Percentiles rank a stretch among this genome's conserved stretches.
phyloP scores from a whole-genome alignment of 2,888 invertebrate species.

The Rosalia funebris region DNA sequence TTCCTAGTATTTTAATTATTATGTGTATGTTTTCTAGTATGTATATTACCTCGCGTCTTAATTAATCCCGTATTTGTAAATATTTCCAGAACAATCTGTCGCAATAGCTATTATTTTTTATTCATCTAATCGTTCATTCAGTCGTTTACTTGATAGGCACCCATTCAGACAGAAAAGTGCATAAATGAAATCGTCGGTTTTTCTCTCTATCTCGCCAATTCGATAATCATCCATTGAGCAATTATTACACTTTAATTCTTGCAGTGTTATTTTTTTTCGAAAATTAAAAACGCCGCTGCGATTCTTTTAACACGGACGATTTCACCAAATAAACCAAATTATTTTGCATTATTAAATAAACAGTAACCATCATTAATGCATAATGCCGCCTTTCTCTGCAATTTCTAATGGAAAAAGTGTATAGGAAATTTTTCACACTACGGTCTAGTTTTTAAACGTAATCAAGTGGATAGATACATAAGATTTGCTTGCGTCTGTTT shows the following conservation, averaged over 20 bases:
- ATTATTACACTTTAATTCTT: not conserved
- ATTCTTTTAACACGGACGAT: slow-evolving; percentile 9
- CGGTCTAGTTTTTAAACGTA: slow-evolving; percentile 2
- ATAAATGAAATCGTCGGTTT: not conserved
- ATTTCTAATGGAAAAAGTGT: slow-evolving; percentile 5
- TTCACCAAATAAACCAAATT: slow-evolving; percentile 10
- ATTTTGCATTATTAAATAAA: slow-evolving; percentile 3
- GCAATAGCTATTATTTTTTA: too few species aligned
- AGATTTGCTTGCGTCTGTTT: not conserved
- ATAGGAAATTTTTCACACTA: slow-evolving; percentile 4
- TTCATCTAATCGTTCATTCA: too few species aligned
- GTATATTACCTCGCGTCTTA: too few species aligned
- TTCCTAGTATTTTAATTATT: too few species aligned
- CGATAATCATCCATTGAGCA: not conserved
- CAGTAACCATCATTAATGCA: slow-evolving; percentile 3
- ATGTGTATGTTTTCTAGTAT: too few species aligned
- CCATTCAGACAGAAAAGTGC: not conserved
- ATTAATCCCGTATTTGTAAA: not conserved
- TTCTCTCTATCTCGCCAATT: not conserved
- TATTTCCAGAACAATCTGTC: not conserved
- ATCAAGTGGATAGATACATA: not conserved
- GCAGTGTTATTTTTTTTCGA: not conserved
- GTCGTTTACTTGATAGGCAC: not conserved
- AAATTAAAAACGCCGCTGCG: not conserved
- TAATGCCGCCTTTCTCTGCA: slow-evolving; percentile 13